A percentile compares a stretch with the other conserved stretches of the same genome.
These are phyloP conservation scores for Leptinotarsa rubiginosa DNA, from an alignment of 2,888 invertebrate species.

Conservation along the genomic window DNA sequence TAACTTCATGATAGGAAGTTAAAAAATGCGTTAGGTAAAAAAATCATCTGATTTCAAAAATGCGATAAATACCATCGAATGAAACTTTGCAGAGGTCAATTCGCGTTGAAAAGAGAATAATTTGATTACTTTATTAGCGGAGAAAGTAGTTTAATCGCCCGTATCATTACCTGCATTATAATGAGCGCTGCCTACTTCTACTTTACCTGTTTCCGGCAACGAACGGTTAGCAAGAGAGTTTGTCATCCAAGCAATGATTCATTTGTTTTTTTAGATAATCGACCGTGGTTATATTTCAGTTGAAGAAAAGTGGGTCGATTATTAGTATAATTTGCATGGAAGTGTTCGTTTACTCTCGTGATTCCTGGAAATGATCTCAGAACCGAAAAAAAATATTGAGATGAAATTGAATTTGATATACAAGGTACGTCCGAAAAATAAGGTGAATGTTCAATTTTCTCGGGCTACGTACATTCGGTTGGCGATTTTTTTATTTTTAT, in stretches of 20 bases:
- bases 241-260: neutral
- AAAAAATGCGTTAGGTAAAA: too few relatives aligned
- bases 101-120: conserved; percentile 6
- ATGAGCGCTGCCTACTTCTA: conserved; percentile 8
- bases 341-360: too few relatives aligned
- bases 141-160: conserved; percentile 19
- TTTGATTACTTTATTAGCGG: neutral
- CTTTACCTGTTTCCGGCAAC: neutral
- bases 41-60: too few relatives aligned
- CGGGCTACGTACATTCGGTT: too few relatives aligned
- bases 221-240: conserved; percentile 7
- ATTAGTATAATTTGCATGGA: neutral
- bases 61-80: neutral
- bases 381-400: too few relatives aligned
- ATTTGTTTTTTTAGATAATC: neutral
- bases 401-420: too few relatives aligned
- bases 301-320: neutral
- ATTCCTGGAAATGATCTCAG: too few relatives aligned
- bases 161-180: conserved; percentile 16
- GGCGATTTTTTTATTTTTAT: too few relatives aligned
- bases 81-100: neutral
- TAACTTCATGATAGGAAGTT: too few relatives aligned
- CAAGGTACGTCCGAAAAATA: too few relatives aligned
- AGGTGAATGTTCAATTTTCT: too few relatives aligned
- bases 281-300: neutral